Percentiles rank a stretch among this genome's conserved stretches.
Evolutionary conservation across 2,113 vertebrate species (phyloP).

Genomic region (Coracopsis vasa): DNA sequence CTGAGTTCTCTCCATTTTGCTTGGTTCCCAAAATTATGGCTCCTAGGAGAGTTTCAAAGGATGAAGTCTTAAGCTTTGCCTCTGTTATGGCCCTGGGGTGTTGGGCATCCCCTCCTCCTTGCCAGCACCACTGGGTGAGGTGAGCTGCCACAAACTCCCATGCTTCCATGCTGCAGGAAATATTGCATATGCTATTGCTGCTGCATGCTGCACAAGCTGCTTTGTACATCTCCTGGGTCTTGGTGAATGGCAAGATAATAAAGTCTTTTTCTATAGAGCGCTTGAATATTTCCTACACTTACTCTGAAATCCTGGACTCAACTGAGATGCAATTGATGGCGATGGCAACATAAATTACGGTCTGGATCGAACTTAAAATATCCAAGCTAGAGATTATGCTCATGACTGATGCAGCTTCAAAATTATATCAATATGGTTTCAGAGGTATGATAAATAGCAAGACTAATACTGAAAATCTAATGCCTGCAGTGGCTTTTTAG

Average conservation of each 20-base stretch:
- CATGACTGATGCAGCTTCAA: background rate
- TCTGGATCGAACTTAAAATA: background rate
- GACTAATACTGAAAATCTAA: background rate
- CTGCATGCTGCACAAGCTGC: background rate
- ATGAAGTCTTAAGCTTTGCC: background rate
- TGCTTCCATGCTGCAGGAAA: background rate
- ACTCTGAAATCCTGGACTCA: background rate
- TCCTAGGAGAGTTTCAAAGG: background rate
- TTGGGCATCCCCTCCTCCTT: fast-evolving
- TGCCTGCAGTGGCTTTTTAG: background rate
- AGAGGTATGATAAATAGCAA: background rate
- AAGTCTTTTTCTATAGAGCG: background rate
- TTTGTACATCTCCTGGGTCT: background rate
- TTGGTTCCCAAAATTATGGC: background rate
- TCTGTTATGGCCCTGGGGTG: background rate
- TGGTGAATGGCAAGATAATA: background rate
- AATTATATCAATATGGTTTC: background rate
- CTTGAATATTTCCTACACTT: background rate
- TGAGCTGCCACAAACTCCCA: background rate
- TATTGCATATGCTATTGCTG: background rate
- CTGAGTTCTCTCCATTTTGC: background rate
- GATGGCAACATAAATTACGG: background rate
- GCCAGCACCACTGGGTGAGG: fast-evolving
- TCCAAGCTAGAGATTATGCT: background rate
- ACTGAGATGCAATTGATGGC: background rate